Evolutionary conservation across 2,888 invertebrate species (phyloP), one percentile per base, ranked within the genome.

Genomic region (Dinocampus coccinellae): DNA sequence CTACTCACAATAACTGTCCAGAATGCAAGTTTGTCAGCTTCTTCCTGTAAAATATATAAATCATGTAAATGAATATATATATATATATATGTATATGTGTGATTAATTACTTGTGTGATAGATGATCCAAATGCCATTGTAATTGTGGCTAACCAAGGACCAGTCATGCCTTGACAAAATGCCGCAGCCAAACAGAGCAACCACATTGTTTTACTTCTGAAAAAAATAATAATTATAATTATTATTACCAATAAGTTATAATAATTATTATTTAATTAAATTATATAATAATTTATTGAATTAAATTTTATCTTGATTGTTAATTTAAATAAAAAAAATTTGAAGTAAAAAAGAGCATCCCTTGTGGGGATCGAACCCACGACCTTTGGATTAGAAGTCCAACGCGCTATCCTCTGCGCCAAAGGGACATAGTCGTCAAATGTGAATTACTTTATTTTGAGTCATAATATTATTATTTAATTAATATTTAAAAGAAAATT

Each of bases 321-420:
- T 1, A n/a, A 3, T 1, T 42, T 13, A 9, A 2, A 16, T 4
- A n/a, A n/a, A 1, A 47, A 47, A n/a, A 3, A 1, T 1, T n/a
- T 1, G 72, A 78, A 80, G 80, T 81, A 80, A 77, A 73, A 71
- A 47, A 33, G n/a, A 33, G n/a, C 85, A 85, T 85, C 85, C 85
- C 85, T 85, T 85, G 85, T 85, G 85, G 85, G 85, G 85, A 85
- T 85, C 85, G 85, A 85, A 85, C 85, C 85, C 85, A 85, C 85
- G 85, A 85, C 85, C 85, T 85, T 85, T 85, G 85, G 85, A 85
- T 85, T 85, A 85, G 85, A 85, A 85, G 85, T 85, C 85, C 85
- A 85, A 85, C 85, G 85, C 85, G 85, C 85, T 85, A 85, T 85
- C 85, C 85, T 85, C 85, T 85, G 85, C 85, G 85, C 85, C 85